Percentiles rank a stretch among this genome's conserved stretches.
Evolutionary conservation across 1,140 invertebrate genomes (phyloP).

Genomic region (roundworm (Caenorhabditis elegans)): WBcel235 BX284605.5:19386001-19386500

Average conservation of each 20-base stretch:
- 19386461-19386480: too few relatives aligned
- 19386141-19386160: too few relatives aligned
- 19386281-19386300: slow-evolving; percentile 20
- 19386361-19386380: not conserved
- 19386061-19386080: too few relatives aligned
- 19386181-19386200: not conserved
- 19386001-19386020: not conserved
- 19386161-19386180: too few relatives aligned
- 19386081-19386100: too few relatives aligned
- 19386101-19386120: too few relatives aligned
- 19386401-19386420: not conserved
- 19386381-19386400: not conserved
- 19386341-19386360: slow-evolving; percentile 5
- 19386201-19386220: not conserved
- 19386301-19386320: slow-evolving; percentile 20
- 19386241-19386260: not conserved
- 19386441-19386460: not conserved
- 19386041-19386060: too few relatives aligned
- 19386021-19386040: too few relatives aligned
- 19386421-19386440: slow-evolving; percentile 12
- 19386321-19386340: not conserved
- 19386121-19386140: too few relatives aligned
- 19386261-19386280: not conserved
- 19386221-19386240: slow-evolving; percentile 17
- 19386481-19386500: not conserved